Evolutionary conservation across 2,113 vertebrate genomes (phyloP), one percentile per base, ranked within the genome.

Genomic region (Promerops cafer): DNA sequence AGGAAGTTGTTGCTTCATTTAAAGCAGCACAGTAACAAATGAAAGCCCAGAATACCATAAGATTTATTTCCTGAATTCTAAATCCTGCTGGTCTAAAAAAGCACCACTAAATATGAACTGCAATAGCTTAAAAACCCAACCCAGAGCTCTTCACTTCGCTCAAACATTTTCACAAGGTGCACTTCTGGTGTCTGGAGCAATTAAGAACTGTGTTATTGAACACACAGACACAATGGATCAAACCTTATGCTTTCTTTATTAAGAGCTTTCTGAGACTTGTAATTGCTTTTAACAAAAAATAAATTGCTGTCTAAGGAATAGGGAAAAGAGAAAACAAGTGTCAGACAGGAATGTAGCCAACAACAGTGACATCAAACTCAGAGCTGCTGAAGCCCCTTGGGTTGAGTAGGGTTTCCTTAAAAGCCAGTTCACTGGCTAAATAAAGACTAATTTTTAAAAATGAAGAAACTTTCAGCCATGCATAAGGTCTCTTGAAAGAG

Each of bases 61-160:
- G 50, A 87, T 69, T 90, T 26, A 70, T 37, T 75, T 94, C 68
- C 88, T 83, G 71, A 92, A 92, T 94, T 89, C 44, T 70, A 90
- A 86, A 91, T 88, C 33, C 68, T 54, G 16, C 60, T 64, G 39
- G 45, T 83, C 35, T 89, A 69, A 94, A 96, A 93, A 92, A 74
- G 2, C 39, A 49, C 11, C 6, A 13, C 79, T 92, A 95, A 83
- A 92, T 88, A 81, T 30, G 85, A 93, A 59, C 44, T 75, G 68
- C 57, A 78, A 47, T 26, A 60, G 59, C 47, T 90, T 86, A 87
- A 94, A 96, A 78, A 44, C 8, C 26, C 60, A 79, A 72, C 22
- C 19, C 39, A 66, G 80, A 81, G 59, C 68, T 88, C 82, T 90
- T 87, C 28, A 19, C 12, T 81, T 64, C 6, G 9, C 30, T 66